phyloP scores from a whole-genome alignment of 1,140 invertebrate species.

The Drosophila guanche region DNA sequence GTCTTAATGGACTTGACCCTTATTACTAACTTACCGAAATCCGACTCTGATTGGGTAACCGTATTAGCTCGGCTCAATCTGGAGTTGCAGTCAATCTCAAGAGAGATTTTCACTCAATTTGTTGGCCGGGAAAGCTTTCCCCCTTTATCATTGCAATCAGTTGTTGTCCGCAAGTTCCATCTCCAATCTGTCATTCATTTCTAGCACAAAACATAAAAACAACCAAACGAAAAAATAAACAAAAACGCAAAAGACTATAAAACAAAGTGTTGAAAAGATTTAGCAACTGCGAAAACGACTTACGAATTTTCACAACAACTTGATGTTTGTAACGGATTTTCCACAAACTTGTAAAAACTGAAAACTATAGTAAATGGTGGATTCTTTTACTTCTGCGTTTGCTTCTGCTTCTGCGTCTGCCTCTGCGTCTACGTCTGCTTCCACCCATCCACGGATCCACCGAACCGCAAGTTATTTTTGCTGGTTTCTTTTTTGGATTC shows the following conservation, averaged over 20 bases:
- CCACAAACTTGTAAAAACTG: constrained; percentile 49
- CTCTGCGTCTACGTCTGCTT: constrained; percentile 15
- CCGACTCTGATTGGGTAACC: constrained; percentile 18
- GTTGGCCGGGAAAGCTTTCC: no score
- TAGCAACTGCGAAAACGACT: constrained; percentile 59
- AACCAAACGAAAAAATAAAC: constrained; percentile 32
- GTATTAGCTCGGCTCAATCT: constrained; percentile 16
- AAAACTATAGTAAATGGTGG: constrained; percentile 18
- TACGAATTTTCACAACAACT: constrained; percentile 69
- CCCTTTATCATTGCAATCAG: background rate
- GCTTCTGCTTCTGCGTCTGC: constrained; percentile 10
- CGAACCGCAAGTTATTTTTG: constrained; percentile 8
- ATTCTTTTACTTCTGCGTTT: constrained; percentile 39
- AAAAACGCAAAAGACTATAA: constrained; percentile 23
- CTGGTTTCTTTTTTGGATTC: constrained; percentile 15
- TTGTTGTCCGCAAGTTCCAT: constrained; percentile 2
- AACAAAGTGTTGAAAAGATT: constrained; percentile 43
- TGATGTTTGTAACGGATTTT: constrained; percentile 68
- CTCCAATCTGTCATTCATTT: background rate
- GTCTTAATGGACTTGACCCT: constrained; percentile 60
- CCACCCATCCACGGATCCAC: constrained; percentile 5
- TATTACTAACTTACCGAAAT: constrained; percentile 38
- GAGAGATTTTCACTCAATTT: background rate
- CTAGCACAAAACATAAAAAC: constrained; percentile 33
- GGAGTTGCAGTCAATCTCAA: constrained; percentile 6